Conservation (phyloP, 2,797 vertebrate species). For the Atherinosoma microstoma region DNA sequence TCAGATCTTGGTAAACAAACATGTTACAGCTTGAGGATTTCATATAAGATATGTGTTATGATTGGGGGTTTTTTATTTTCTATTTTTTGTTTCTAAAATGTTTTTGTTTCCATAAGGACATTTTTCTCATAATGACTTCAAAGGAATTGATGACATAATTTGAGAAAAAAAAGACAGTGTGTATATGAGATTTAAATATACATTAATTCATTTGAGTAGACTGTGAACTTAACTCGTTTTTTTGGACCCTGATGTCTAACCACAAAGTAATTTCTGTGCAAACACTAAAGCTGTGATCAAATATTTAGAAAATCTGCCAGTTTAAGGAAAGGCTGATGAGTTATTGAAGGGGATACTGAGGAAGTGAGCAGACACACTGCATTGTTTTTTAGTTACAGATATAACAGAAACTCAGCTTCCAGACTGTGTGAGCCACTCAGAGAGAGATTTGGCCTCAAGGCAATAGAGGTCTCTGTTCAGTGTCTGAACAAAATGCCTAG, state of each 20-base stretch:
- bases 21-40: neutral
- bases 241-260: neutral
- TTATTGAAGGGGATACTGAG: slow-evolving; percentile 24
- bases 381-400: slow-evolving; percentile 43
- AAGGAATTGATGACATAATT: neutral
- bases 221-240: neutral
- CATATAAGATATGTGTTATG: neutral
- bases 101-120: neutral
- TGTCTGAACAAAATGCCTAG: slow-evolving; percentile 73
- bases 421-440: slow-evolving; percentile 41
- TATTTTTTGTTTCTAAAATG: neutral
- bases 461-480: slow-evolving; percentile 70
- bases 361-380: slow-evolving; percentile 4
- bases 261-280: neutral
- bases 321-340: neutral
- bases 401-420: slow-evolving; percentile 53
- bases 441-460: slow-evolving; percentile 55
- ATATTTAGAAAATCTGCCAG: neutral
- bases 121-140: neutral
- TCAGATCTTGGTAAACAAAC: neutral
- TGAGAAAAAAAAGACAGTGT: neutral
- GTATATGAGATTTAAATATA: neutral
- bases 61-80: neutral
- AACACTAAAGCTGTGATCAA: slow-evolving; percentile 10
- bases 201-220: neutral